phyloP scores from a whole-genome alignment of 1,140 invertebrate species.

The Anadara kagoshimensis region DNA sequence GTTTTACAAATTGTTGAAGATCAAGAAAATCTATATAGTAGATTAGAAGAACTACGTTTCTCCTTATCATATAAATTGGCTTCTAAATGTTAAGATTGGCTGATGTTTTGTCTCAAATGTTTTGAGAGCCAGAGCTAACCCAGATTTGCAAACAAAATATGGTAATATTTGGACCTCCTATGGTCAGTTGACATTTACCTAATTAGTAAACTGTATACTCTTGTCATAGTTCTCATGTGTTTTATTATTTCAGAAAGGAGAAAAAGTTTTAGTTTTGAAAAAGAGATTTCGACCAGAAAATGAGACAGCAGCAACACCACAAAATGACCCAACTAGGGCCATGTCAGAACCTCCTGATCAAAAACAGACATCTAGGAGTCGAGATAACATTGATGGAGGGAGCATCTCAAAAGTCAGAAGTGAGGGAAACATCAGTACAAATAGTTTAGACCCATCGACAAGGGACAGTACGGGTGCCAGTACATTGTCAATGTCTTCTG shows the following conservation, averaged over 20 bases:
- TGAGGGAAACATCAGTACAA: conserved; percentile 42
- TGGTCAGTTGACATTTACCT: no score
- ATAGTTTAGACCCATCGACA: conserved; percentile 6
- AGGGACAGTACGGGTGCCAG: conserved; percentile 1
- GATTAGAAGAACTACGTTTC: no score
- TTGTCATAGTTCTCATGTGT: not conserved
- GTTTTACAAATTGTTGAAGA: no score
- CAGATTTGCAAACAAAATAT: no score
- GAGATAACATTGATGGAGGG: conserved; percentile 46
- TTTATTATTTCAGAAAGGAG: conserved; percentile 39
- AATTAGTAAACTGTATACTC: no score
- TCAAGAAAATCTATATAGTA: no score
- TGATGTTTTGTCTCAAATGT: no score
- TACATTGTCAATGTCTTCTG: conserved; percentile 9
- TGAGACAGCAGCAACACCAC: not conserved
- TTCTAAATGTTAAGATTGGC: no score
- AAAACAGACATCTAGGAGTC: not conserved
- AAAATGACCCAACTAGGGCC: conserved; percentile 18
- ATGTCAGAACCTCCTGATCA: conserved; percentile 49
- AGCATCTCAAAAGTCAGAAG: conserved; percentile 49
- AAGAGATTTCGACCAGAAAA: conserved; percentile 47
- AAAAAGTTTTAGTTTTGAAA: conserved; percentile 59
- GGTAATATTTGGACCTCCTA: no score
- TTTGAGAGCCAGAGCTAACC: no score
- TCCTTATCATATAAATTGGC: no score